Percentiles rank a stretch among this genome's conserved stretches.
Conservation (phyloP, 2,797 vertebrate genomes). For the Diplodus sargus region DNA sequence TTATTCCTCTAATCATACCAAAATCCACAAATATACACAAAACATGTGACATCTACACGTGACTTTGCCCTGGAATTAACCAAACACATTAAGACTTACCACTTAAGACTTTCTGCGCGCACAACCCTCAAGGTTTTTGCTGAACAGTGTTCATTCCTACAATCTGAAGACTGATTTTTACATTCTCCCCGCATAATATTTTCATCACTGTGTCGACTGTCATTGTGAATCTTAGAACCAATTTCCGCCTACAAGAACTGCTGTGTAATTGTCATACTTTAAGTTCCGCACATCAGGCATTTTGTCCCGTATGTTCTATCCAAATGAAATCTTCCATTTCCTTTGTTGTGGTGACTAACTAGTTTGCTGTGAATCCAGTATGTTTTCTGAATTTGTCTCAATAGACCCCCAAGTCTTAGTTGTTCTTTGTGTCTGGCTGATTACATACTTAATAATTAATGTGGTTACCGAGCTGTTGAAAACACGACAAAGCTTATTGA, state of each 20-base stretch:
- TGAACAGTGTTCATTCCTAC: neutral
- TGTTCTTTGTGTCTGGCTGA: conserved; percentile 24
- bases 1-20: neutral
- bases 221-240: neutral
- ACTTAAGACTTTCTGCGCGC: neutral
- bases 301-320: neutral
- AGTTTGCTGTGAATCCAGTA: conserved; percentile 6
- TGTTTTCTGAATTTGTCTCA: neutral
- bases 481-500: conserved; percentile 1
- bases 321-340: neutral
- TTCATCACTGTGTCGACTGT: neutral
- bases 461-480: conserved; percentile 23
- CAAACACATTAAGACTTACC: neutral
- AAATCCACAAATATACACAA: neutral
- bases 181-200: neutral
- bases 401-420: neutral
- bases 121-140: neutral
- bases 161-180: neutral
- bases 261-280: neutral
- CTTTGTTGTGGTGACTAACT: neutral
- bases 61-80: neutral
- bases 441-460: conserved; percentile 17
- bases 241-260: neutral
- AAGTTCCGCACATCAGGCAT: neutral
- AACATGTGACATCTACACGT: neutral